These are phyloP conservation scores for Neoniphon sammara DNA, from an alignment of 2,797 vertebrate species.

Conservation along the genomic window DNA sequence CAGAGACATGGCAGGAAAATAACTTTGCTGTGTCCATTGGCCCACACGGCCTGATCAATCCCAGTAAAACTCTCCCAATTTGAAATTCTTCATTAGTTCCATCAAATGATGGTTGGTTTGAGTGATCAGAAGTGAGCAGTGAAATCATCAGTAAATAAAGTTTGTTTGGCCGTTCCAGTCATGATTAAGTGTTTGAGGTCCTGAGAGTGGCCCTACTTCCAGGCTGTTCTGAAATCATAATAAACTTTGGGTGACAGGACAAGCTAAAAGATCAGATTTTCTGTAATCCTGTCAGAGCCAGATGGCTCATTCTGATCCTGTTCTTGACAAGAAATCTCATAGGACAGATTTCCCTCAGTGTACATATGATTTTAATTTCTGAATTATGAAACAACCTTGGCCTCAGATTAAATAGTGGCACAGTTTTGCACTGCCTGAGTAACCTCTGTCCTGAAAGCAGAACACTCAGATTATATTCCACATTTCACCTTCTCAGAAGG, in stretches of 20 bases:
- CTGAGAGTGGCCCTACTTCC: too few relatives aligned
- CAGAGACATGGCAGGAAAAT: not conserved
- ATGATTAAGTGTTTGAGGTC: too few relatives aligned
- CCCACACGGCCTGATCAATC: too few relatives aligned
- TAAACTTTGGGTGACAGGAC: not conserved
- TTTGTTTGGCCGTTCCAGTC: too few relatives aligned
- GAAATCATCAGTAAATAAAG: not conserved
- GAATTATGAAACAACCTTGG: not conserved
- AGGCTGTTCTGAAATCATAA: not conserved
- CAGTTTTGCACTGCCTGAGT: not conserved
- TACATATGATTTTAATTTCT: not conserved
- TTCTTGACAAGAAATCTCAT: not conserved
- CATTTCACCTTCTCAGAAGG: not conserved
- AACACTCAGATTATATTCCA: conserved; percentile 18
- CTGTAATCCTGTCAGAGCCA: not conserved
- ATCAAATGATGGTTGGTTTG: too few relatives aligned
- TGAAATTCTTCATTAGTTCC: too few relatives aligned
- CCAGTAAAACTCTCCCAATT: too few relatives aligned
- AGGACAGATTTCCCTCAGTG: not conserved
- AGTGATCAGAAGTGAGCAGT: not conserved
- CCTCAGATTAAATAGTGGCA: too few relatives aligned
- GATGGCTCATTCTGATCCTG: too few relatives aligned
- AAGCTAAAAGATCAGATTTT: not conserved
- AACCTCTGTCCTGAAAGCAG: not conserved
- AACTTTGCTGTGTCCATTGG: not conserved